Evolutionary conservation across 2,888 invertebrate species (phyloP), one percentile per base, ranked within the genome.

Genomic region (Nomada goodeniana): DNA sequence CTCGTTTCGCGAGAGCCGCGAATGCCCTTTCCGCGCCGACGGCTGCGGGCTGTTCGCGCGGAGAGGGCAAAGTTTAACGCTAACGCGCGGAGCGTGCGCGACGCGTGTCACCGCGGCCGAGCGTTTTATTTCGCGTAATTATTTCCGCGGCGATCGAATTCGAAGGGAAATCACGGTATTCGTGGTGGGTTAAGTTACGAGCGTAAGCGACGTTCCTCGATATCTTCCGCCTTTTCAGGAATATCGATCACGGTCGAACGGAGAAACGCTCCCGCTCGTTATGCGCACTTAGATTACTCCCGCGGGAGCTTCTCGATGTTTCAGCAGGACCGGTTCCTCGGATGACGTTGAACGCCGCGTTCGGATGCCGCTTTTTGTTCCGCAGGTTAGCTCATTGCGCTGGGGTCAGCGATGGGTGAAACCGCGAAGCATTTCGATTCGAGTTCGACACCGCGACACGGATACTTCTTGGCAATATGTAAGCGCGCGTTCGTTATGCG

Each of bases 51-150:
- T 69, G 78, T 82, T 83, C 71, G 69, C 77, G 60, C 63, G 79
- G 76, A 76, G 82, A 70, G 75, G 69, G 65, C 73, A 67, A 82
- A 87, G 76, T 86, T 85, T 72, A 76, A 63, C 82, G 86, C 70
- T 80, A 18, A 50, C 63, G 57, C 23, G 57, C 29, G 63, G 57
- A 29, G 23, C 69, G 53, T n/a, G n/a, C 53, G n/a, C 53, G 53
- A 18, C 76, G 57, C 57, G 71, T 64, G 70, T 50, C 70, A 67
- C 74, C 23, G 59, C 63, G 23, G 44, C 18, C 50, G 36, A n/a
- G n/a, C n/a, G n/a, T n/a, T n/a, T n/a, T n/a, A n/a, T n/a, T n/a
- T n/a, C 47, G 67, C 55, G 50, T 59, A 74, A 70, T 74, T 80
- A 73, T 68, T 80, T 69, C 52, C 53, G 20, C 36, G 60, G 65